These are phyloP conservation scores for Pemphredon lugubris DNA, from an alignment of 2,888 invertebrate genomes.

Conservation along the genomic window DNA sequence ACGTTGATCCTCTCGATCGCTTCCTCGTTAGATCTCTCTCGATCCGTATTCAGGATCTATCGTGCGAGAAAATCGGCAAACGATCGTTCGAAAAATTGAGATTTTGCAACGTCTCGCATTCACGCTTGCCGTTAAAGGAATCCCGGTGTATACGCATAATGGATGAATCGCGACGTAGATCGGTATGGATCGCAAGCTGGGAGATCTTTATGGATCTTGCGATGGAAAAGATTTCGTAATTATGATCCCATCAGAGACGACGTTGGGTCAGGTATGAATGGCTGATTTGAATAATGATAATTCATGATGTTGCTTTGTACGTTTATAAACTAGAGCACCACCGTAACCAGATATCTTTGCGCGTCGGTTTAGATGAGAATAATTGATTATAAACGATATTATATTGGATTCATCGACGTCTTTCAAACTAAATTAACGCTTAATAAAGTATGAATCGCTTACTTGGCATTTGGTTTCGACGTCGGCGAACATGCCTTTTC, in stretches of 20 bases:
- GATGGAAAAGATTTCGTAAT: background rate
- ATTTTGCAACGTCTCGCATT: constrained; percentile 8
- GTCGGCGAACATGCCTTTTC: constrained; percentile 92
- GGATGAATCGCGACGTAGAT: constrained; percentile 15
- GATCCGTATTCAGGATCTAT: background rate
- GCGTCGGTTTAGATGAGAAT: no score
- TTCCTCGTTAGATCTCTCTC: constrained; percentile 20
- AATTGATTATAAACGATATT: no score
- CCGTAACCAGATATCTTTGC: no score
- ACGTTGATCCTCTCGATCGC: constrained; percentile 15
- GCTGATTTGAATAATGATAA: background rate
- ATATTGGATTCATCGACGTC: no score
- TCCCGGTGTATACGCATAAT: constrained; percentile 8
- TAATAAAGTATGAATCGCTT: constrained; percentile 44
- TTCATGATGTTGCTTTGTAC: no score
- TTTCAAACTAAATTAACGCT: no score
- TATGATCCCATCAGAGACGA: no score
- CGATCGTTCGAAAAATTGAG: background rate
- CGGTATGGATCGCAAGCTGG: background rate
- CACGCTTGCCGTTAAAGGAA: background rate
- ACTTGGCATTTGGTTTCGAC: constrained; percentile 93
- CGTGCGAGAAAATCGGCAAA: constrained; percentile 8
- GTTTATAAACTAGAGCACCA: no score
- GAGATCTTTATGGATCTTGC: background rate
- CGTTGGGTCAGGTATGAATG: background rate